A percentile compares a stretch with the other conserved stretches of the same genome.
These are phyloP conservation scores for Epirrhoe tristata DNA, from an alignment of 2,888 invertebrate genomes.

Conservation along the genomic window DNA sequence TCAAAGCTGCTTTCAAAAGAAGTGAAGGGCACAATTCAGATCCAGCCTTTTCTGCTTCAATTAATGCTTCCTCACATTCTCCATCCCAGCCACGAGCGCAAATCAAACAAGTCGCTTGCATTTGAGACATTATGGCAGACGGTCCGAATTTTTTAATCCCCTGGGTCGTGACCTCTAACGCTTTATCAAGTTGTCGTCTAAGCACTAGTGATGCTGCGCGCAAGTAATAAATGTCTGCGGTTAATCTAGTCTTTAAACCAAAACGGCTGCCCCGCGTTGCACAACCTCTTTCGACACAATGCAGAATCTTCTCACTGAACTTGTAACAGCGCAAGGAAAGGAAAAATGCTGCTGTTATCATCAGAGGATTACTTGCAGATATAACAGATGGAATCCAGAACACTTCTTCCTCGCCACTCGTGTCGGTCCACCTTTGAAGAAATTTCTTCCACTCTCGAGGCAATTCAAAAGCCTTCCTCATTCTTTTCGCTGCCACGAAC, in stretches of 20 bases:
- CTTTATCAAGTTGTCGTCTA: constrained; percentile 55
- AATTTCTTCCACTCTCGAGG: constrained; percentile 67
- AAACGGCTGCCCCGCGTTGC: constrained; percentile 58
- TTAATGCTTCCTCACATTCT: constrained; percentile 62
- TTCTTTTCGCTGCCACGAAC: constrained; percentile 69
- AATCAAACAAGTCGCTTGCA: constrained; percentile 64
- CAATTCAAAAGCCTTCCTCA: constrained; percentile 72
- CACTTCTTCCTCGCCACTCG: constrained; percentile 74
- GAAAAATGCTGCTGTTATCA: constrained; percentile 77
- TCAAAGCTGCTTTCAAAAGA: constrained; percentile 65
- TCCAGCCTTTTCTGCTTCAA: constrained; percentile 65
- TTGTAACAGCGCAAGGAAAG: constrained; percentile 73
- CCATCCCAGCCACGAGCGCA: constrained; percentile 66
- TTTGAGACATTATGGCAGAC: constrained; percentile 66
- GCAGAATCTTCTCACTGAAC: constrained; percentile 64
- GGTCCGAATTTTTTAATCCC: constrained; percentile 69
- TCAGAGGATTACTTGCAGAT: constrained; percentile 60
- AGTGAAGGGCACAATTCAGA: constrained; percentile 59
- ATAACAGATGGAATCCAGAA: constrained; percentile 69
- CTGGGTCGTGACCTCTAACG: constrained; percentile 56
- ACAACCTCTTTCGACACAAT: constrained; percentile 67
- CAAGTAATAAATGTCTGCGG: constrained; percentile 66
- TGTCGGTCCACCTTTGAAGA: constrained; percentile 64
- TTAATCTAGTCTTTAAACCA: constrained; percentile 38
- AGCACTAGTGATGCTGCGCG: constrained; percentile 66